Evolutionary conservation across 1,140 invertebrate genomes (phyloP).

Genomic region (Brevipalpus yothersi): DNA sequence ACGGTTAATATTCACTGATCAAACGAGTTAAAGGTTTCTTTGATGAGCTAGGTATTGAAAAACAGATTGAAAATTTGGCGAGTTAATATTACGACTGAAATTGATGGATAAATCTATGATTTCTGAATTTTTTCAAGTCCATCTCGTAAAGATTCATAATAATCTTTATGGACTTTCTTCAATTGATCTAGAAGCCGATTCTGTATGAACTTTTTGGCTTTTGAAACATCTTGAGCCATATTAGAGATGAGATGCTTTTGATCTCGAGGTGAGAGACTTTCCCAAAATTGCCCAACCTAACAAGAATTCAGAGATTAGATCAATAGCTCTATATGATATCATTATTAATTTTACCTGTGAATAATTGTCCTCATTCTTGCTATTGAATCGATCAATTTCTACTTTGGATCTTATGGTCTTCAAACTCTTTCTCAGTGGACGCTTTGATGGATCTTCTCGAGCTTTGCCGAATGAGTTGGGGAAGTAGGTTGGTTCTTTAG

Average conservation of each 20-base stretch:
- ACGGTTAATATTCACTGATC: too few relatives aligned
- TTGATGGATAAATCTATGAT: constrained; percentile 19
- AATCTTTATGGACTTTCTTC: constrained; percentile 21
- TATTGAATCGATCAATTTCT: constrained; percentile 37
- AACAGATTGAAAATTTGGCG: too few relatives aligned
- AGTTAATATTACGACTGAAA: too few relatives aligned
- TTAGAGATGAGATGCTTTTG: constrained; percentile 47
- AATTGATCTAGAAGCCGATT: constrained; percentile 24
- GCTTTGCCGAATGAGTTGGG: constrained; percentile 7
- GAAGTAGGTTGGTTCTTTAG: constrained; percentile 12
- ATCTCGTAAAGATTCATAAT: background rate
- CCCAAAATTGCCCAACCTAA: constrained; percentile 51
- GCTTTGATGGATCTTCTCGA: background rate
- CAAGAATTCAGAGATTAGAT: too few relatives aligned
- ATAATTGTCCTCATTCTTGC: constrained; percentile 68
- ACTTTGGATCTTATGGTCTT: background rate
- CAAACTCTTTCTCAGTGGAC: background rate
- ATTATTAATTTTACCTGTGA: constrained; percentile 51
- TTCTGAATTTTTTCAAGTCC: background rate
- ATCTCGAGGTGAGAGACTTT: constrained; percentile 38
- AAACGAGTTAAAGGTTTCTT: too few relatives aligned
- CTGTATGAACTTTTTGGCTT: constrained; percentile 60
- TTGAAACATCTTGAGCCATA: constrained; percentile 44
- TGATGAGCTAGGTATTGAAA: too few relatives aligned
- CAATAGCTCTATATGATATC: too few relatives aligned